Percentiles rank a stretch among this genome's conserved stretches.
Conservation (phyloP, 2,888 invertebrate genomes). For the Sisyra nigra region DNA sequence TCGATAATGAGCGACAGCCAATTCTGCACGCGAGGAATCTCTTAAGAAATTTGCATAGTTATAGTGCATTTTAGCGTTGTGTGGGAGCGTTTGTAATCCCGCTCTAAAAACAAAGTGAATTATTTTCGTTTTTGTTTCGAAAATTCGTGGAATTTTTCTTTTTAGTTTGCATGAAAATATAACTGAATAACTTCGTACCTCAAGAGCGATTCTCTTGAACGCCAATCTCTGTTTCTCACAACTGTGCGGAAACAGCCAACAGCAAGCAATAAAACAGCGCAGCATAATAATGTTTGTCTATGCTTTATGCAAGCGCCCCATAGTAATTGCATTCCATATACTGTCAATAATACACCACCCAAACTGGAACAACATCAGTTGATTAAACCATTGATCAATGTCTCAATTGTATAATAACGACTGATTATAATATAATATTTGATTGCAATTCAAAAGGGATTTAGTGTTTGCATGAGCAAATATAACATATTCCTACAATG, state of each 20-base stretch:
- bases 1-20: slow-evolving; percentile 62
- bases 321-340: slow-evolving; percentile 52
- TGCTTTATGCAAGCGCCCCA: slow-evolving; percentile 36
- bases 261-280: slow-evolving; percentile 40
- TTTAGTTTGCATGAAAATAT: slow-evolving; percentile 1
- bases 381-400: no score
- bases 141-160: no score
- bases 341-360: slow-evolving; percentile 63
- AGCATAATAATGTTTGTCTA: slow-evolving; percentile 31
- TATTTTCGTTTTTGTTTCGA: no score
- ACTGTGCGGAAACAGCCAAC: slow-evolving; percentile 49
- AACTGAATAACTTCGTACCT: slow-evolving; percentile 41
- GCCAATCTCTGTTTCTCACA: slow-evolving; percentile 60
- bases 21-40: slow-evolving; percentile 54
- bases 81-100: slow-evolving; percentile 60
- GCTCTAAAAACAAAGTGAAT: no score
- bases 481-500: no score
- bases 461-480: no score
- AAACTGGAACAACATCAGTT: slow-evolving; percentile 36
- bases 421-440: no score
- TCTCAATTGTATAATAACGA: no score
- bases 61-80: slow-evolving; percentile 83
- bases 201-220: slow-evolving; percentile 56
- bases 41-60: slow-evolving; percentile 76
- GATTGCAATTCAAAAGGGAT: no score